These are phyloP conservation scores for Cosmorhoe ocellata DNA, from an alignment of 2,888 invertebrate species.

Conservation along the genomic window DNA sequence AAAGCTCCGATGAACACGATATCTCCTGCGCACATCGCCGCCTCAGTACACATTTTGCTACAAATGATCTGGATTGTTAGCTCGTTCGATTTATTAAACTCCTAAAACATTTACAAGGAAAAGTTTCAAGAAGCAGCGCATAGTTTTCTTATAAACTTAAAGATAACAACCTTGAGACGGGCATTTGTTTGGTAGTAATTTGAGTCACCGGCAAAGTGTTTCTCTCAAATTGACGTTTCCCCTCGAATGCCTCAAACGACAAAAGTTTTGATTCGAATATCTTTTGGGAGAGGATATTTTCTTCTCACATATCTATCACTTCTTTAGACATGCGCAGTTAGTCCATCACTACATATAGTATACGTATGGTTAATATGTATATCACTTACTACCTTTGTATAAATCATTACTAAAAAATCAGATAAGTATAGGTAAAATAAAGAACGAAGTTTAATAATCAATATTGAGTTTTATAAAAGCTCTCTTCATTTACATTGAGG, in stretches of 20 bases:
- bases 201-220: constrained; percentile 55
- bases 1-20: constrained; percentile 39
- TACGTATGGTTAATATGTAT: no score
- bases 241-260: constrained; percentile 53
- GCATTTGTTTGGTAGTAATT: constrained; percentile 72
- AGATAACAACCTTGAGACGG: constrained; percentile 64
- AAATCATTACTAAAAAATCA: neutral
- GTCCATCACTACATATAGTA: neutral
- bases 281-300: constrained; percentile 37
- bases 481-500: constrained; percentile 34
- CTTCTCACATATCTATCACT: no score
- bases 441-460: constrained; percentile 6
- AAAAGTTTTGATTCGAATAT: constrained; percentile 68
- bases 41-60: neutral
- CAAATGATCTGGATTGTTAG: constrained; percentile 8
- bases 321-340: neutral
- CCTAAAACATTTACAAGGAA: constrained; percentile 17
- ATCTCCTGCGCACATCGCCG: neutral
- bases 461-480: constrained; percentile 16
- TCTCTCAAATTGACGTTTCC: constrained; percentile 71
- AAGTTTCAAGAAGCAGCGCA: constrained; percentile 44
- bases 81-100: constrained; percentile 6
- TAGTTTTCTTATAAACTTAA: constrained; percentile 60
- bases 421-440: neutral
- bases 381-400: no score